Conservation (phyloP, 2,797 vertebrate genomes). For the Glyptemys insculpta region DNA sequence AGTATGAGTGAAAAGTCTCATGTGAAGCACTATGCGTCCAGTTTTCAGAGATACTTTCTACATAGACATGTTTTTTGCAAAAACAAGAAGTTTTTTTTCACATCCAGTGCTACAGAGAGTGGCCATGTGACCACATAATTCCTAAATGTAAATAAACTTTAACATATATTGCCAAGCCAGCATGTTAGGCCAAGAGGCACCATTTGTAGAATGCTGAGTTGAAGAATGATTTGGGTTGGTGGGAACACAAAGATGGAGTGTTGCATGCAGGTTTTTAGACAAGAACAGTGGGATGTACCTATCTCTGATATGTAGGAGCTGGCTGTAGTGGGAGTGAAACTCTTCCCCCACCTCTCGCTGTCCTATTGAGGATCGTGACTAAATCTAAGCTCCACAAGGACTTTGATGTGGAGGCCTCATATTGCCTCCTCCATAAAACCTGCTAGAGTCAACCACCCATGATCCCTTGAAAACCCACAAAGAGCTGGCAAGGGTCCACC, state of each 20-base stretch:
- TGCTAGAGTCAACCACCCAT: rapidly evolving
- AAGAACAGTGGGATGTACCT: neutral
- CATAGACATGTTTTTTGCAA: neutral
- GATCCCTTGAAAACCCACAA: neutral
- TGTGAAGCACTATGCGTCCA: conserved; percentile 17
- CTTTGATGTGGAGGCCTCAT: neutral
- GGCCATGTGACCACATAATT: neutral
- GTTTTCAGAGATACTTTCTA: conserved; percentile 38
- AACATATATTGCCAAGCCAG: neutral
- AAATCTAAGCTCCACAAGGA: neutral
- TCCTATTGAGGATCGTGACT: neutral
- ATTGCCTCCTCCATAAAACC: neutral
- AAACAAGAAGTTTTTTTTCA: neutral
- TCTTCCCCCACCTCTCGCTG: neutral
- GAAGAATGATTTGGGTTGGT: neutral
- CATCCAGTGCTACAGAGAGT: neutral
- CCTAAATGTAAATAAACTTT: neutral
- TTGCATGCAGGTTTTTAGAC: neutral
- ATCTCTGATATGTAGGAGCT: neutral
- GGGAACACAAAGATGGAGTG: neutral
- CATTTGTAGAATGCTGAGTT: neutral
- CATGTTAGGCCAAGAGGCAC: neutral
- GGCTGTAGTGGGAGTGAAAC: neutral
- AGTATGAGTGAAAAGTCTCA: conserved; percentile 40
- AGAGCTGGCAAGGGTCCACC: neutral